Evolutionary conservation across 2,888 invertebrate species (phyloP).

Genomic region (Macrophya alboannulata): DNA sequence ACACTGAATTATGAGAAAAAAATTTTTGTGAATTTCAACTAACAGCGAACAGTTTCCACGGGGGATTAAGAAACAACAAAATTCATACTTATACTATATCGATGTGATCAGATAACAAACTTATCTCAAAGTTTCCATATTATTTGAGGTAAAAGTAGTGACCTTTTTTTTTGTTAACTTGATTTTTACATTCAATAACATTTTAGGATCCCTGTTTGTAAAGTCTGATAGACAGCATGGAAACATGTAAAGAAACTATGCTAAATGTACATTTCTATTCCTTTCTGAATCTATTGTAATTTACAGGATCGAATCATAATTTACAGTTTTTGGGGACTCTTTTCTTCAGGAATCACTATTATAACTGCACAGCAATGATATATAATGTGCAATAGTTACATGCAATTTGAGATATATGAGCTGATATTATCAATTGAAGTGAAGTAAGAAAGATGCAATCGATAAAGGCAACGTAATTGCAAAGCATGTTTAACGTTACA

Average conservation of each 20-base stretch:
- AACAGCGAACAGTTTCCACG: not conserved
- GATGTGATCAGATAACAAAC: not conserved
- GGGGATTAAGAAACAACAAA: not conserved
- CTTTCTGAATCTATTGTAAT: not conserved
- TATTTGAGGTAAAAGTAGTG: not conserved
- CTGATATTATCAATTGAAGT: slow-evolving; percentile 9
- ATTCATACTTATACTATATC: not conserved
- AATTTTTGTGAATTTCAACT: not conserved
- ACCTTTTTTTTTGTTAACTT: not conserved
- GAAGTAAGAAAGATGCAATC: not conserved
- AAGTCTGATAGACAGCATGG: not conserved
- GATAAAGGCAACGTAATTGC: not conserved
- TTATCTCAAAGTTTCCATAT: not conserved
- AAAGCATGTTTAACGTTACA: not conserved
- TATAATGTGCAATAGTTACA: slow-evolving; percentile 30
- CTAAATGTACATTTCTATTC: not conserved
- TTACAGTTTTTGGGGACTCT: not conserved
- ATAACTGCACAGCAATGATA: slow-evolving; percentile 15
- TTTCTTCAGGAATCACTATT: not conserved
- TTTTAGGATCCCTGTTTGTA: not conserved
- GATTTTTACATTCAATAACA: not conserved
- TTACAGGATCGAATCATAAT: not conserved
- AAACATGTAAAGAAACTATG: not conserved
- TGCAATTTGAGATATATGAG: slow-evolving; percentile 30
- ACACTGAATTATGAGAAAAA: slow-evolving; percentile 1